Conservation (phyloP, 2,113 vertebrate genomes). For the Zosterops hypoxanthus region DNA sequence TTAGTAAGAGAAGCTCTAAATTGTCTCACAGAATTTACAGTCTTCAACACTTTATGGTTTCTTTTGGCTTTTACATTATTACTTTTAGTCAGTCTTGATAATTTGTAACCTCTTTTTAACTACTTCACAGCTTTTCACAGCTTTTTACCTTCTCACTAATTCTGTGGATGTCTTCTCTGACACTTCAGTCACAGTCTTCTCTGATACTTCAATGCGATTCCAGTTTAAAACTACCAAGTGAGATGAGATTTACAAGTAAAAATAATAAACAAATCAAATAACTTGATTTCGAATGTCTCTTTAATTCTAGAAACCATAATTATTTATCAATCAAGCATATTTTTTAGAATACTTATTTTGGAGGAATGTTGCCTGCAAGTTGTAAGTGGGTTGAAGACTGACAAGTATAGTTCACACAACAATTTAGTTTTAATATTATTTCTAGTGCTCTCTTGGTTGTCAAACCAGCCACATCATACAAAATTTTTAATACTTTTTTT, state of each 20-base stretch:
- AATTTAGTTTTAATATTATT: background rate
- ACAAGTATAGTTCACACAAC: background rate
- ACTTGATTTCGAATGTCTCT: background rate
- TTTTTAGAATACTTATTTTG: background rate
- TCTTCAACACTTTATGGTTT: background rate
- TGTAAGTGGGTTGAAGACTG: background rate
- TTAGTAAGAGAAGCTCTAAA: background rate
- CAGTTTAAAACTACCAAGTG: background rate
- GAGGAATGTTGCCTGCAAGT: background rate
- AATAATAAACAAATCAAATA: background rate
- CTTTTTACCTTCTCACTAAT: background rate
- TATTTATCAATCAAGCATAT: background rate
- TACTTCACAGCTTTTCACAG: background rate
- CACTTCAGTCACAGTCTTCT: background rate
- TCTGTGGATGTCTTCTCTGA: background rate
- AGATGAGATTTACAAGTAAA: background rate
- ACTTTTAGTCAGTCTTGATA: background rate
- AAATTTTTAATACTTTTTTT: background rate
- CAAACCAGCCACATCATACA: background rate
- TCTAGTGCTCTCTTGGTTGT: background rate
- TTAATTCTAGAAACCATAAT: background rate
- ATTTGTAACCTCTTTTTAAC: background rate
- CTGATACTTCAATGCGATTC: background rate
- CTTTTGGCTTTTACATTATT: background rate
- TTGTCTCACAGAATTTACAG: background rate